Conservation (phyloP, 1,140 invertebrate species). For the Eupristina koningsbergeri region DNA sequence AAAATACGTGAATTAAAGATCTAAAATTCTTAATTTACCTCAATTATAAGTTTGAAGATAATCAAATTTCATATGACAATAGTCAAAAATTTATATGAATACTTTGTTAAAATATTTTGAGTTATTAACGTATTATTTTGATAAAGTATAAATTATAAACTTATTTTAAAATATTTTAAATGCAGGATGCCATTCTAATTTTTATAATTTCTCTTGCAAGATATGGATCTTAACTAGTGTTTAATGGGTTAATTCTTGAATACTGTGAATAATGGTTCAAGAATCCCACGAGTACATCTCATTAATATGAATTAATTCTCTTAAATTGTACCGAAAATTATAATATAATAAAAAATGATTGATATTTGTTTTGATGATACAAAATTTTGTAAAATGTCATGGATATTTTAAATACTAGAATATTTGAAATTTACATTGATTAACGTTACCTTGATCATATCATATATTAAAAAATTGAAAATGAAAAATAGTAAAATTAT, state of each 20-base stretch:
- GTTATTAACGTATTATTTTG: background rate
- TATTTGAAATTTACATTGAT: no score
- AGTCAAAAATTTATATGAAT: background rate
- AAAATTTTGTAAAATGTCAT: background rate
- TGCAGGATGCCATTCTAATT: background rate
- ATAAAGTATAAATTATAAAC: background rate
- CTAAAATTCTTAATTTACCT: background rate
- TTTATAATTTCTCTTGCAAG: constrained; percentile 1
- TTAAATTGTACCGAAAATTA: background rate
- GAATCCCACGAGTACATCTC: background rate
- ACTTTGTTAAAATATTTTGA: background rate
- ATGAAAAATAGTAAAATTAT: no score
- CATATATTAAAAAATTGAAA: no score
- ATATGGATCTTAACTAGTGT: constrained; percentile 17
- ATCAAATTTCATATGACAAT: background rate
- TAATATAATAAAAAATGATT: background rate
- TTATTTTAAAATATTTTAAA: background rate
- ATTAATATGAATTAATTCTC: constrained; percentile 17
- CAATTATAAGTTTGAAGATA: background rate
- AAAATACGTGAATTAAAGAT: no score
- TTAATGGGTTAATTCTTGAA: constrained; percentile 12
- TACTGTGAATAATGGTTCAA: constrained; percentile 3
- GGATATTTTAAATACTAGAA: background rate
- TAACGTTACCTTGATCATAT: no score
- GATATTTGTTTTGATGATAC: background rate